Evolutionary conservation across 2,888 invertebrate species (phyloP), one percentile per base, ranked within the genome.

Genomic region (Lepidochitona cinerea): DNA sequence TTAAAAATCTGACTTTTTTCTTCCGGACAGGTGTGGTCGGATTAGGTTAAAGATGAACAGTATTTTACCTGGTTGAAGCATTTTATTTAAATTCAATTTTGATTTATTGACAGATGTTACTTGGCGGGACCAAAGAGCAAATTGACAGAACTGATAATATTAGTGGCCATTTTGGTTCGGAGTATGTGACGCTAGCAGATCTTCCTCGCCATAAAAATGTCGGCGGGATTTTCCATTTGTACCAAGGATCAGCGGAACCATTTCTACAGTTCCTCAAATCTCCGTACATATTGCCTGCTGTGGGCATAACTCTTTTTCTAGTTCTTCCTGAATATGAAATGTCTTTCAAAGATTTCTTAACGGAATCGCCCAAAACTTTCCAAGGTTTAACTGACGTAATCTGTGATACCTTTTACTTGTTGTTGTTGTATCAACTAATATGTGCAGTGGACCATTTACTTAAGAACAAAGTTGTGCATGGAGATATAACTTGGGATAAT

Each of bases 401-500:
- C n/a, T n/a, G n/a, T n/a, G 37, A 76, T 29, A 68, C 37, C 14
- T 84, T 82, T 73, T 64, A 81, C 6, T 37, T 78, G 5, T 76
- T 77, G 12, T 35, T 78, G 12, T 37, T 84, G 12, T 84, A 83
- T 69, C 83, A 84, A 74, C 70, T 84, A 1, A 37, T 82, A 0
- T 79, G 79, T 29, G 79, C 79, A 2, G 52, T 84, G 18, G 73
- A 75, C 53, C 70, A 77, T 53, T 68, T 85, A 12, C 76, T 75
- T 33, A 67, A 77, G n/a, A 66, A 75, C 26, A 73, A 79, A 33
- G 73, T 82, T 14, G 78, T 77, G 6, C 82, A 83, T 69, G 59
- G 81, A n/a, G 80, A 82, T 72, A 81, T 85, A 33, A 82, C 78
- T 37, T 77, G 80, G 7, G 82, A 81, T n/a, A 81, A 78, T 70